Evolutionary conservation across 2,113 vertebrate genomes (phyloP), one percentile per base, ranked within the genome.

Genomic region (Hydrochoerus hydrochaeris): DNA sequence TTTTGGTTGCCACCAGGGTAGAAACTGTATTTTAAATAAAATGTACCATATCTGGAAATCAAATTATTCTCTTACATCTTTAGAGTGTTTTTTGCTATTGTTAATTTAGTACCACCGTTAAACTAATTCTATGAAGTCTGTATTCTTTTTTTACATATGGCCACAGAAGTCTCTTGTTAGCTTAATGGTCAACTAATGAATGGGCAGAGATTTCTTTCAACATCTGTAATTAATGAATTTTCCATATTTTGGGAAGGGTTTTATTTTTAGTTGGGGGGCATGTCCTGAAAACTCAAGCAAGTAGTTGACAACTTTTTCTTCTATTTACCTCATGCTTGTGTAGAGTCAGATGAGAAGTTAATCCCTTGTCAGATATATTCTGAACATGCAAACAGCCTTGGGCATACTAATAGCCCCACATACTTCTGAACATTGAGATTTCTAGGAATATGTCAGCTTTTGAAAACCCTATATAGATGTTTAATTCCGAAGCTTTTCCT

Each of bases 21-120:
- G 57, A 87, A 96, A 90, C 24, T 80, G 24, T 80, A 57, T 93
- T 93, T 92, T 75, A 91, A 93, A 85, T 62, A 58, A 35, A 89
- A 7, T 62, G 38, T 89, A n/a, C 2, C 0, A 35, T 62, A 92
- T 91, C n/a, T 96, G 63, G 35, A 95, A 95, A 84, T 91, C 28
- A 91, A n/a, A 85, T 91, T 1, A 3, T 87, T 92, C 11, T 77
- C 2, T 49, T 91, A 62, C 58, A 32, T 92, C 30, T 26, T 52
- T 24, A 63, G 13, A 41, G 26, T 3, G 16, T 20, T 57, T 49
- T 4, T 38, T 67, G 58, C 7, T 63, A 3, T 32, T 67, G 46
- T 57, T 77, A 26, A 67, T 89, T 20, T 85, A 80, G 1, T 93
- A 30, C 13, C 35, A 89, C 69, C 85, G 14, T 38, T 63, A 44